Evolutionary conservation across 2,888 invertebrate genomes (phyloP), one percentile per base, ranked within the genome.

Genomic region (Euclidia mi): DNA sequence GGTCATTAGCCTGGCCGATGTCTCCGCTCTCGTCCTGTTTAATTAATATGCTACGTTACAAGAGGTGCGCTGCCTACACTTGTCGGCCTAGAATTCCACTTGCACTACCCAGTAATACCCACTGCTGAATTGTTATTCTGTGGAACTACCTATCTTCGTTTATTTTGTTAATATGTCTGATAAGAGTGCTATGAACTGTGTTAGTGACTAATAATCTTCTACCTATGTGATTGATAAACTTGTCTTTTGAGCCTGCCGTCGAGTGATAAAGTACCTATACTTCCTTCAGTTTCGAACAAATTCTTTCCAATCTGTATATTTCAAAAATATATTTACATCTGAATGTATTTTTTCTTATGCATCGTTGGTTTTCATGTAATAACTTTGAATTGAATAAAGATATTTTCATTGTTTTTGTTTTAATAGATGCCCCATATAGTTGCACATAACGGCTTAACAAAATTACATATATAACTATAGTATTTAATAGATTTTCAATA

Each of bases 11-110:
- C 66, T 45, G 61, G 37, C 44, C 46, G 51, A 46, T 29, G 47
- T 62, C 56, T 51, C 53, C 48, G 43, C 55, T 55, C 34, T 51
- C 51, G 46, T 62, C 35, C 44, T 52, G 55, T 64, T 62, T 61
- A 71, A 76, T 71, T 68, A 58, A 65, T 59, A 67, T 50, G 41
- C 55, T 64, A 37, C 44, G 35, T 45, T 56, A 45, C 51, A 57
- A 42, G 51, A 64, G 45, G 42, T 43, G 31, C 40, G 38, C 31
- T 49, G 34, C 38, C 43, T 47, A 42, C 34, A 40, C 43, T 42
- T 47, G 46, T 47, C 31, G 40, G 20, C 47, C 28, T 43, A 15
- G 31, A 37, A 37, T 51, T 18, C 18, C 45, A 11, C 34, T 31
- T 52, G 49, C 50, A 69, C 45, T 34, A 56, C 40, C 42, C 42